Evolutionary conservation across 2,888 invertebrate genomes (phyloP), one percentile per base, ranked within the genome.

Genomic region (Eilema depressum): DNA sequence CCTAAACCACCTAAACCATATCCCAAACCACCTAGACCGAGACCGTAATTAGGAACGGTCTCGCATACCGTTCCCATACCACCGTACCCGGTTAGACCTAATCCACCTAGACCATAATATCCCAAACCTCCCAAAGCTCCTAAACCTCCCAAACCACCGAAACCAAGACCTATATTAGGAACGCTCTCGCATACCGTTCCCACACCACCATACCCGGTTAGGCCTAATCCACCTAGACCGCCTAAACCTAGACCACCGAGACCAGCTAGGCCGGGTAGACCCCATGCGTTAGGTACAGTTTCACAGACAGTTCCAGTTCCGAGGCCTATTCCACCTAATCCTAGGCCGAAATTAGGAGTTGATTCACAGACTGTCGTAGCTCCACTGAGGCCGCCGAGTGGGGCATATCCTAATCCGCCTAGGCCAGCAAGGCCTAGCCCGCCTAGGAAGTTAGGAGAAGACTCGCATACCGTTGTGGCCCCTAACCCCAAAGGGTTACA

Each of bases 401-500:
- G 1, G 33, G 33, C 61, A 14, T 59, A 59, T n/a, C n/a, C n/a
- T 26, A 20, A 20, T 10, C 20, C n/a, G 5, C 63, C 64, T 0
- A 59, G n/a, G 8, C 66, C 66, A 25, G 77, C 78, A 0, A 25
- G n/a, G 37, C 63, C 8, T 56, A 65, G 8, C 20, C 65, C 56
- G 30, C 65, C 67, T n/a, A 82, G 30, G 28, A 78, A 69, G 71
- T 80, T 85, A 10, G 86, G 79, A 1, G 77, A n/a, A 0, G 83
- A 75, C 66, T 89, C 89, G 63, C 88, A 89, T n/a, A 88, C 69
- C 1, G 89, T 85, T 1, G 85, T 75, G 14, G 76, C 79, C 0
- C 86, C 88, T 28, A 91, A 28, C 0, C 85, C 87, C 66, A 92
- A 20, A 0, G 92, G 92, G 71, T 86, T 88, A 79, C 87, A 86